A percentile compares a stretch with the other conserved stretches of the same genome.
Conservation (phyloP, 2,113 vertebrate genomes). For the Lasiurus borealis region DNA sequence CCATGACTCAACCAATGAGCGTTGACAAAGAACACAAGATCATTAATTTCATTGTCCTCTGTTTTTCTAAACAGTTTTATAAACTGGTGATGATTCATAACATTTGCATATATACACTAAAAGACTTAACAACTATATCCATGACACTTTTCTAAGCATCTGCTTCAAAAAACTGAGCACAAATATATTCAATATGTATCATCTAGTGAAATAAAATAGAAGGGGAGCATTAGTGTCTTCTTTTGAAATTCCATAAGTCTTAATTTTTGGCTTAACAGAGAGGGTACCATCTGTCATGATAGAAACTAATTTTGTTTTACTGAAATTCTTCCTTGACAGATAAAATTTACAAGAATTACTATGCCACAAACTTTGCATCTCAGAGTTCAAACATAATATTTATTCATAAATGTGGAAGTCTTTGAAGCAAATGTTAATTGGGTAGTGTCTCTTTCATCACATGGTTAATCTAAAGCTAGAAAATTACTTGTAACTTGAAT, state of each 20-base stretch:
- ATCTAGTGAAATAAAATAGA: not conserved
- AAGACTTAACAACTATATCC: not conserved
- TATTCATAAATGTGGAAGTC: not conserved
- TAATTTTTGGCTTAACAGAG: not conserved
- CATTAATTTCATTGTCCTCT: conserved; percentile 42
- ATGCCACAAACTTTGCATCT: not conserved
- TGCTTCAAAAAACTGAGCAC: conserved; percentile 16
- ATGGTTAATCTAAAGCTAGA: not conserved
- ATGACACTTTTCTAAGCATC: not conserved
- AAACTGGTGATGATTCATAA: not conserved
- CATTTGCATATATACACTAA: conserved; percentile 26
- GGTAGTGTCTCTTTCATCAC: not conserved
- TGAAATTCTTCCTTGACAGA: conserved; percentile 16
- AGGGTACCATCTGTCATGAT: not conserved
- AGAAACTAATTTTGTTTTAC: conserved; percentile 57
- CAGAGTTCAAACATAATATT: not conserved
- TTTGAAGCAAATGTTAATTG: not conserved
- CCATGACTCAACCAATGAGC: not conserved
- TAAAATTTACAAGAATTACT: conserved; percentile 6
- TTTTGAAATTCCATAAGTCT: conserved; percentile 29
- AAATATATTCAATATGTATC: not conserved
- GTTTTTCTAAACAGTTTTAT: not conserved
- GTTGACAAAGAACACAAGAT: not conserved
- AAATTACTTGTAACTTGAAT: not conserved
- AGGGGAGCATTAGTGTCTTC: not conserved